Base-by-base conservation (phyloP, 1,140 invertebrate species). In the Aphelinus atriplicis region DNA sequence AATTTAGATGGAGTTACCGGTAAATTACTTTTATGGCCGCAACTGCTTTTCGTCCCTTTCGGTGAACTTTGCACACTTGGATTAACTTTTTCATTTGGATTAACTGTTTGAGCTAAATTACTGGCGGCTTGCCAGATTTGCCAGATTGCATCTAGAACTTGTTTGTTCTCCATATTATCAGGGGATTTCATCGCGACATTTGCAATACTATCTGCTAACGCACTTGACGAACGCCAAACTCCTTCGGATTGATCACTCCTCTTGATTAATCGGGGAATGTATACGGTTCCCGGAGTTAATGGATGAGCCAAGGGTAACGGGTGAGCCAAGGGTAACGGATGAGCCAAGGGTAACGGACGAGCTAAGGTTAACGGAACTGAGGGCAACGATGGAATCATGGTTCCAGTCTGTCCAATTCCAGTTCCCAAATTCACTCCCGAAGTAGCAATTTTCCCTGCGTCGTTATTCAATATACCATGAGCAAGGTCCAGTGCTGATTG, bases 161-260 rank as follows among this genome's bases (percentile, higher is more conserved):
- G 58, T 0, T 7, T 50, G 7, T 6, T 45, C 1, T 46, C 43
- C 2, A 26, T 26, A 5, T 62, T 43, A 2, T 7, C 7, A 55
- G 48, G 42, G 26, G 26, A 26, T 9, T 62, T 55, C 7, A 7
- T 55, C 6, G 69, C 9, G 6, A 5, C 7, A 45, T 10, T 42
- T 55, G 45, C n/a, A 7, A 63, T 63, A 51, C 57, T 71, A 55
- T 51, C 50, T 55, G 69, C 69, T 53, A 71, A 62, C 10, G 9
- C 51, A 56, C 7, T 63, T 0, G 51, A 58, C 1, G 69, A 63
- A 46, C 55, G 9, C 69, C 69, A 71, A 55, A 68, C 10, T 42
- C 46, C 47, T 55, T 10, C 51, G 42, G 9, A 2, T 26, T 3
- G 60, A 46, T 62, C 4, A 62, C 60, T 62, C 5, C 43, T 43